Conservation (phyloP, 2,888 invertebrate genomes). For the Saturnia pavonia region DNA sequence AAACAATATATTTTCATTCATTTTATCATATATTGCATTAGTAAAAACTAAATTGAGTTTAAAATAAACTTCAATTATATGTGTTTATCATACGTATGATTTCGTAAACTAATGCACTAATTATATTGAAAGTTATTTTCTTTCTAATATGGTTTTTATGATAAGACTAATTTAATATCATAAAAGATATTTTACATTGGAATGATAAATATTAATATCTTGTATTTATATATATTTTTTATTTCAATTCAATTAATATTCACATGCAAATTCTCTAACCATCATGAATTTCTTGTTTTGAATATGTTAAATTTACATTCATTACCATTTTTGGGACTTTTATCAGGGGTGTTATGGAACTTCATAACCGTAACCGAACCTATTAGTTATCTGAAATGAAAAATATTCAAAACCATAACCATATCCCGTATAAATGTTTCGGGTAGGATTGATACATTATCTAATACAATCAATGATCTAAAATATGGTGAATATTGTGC, state of each 20-base stretch:
- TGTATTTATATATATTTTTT: slow-evolving; percentile 12
- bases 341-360: not conserved
- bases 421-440: too few species aligned
- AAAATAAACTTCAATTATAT: not conserved
- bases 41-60: not conserved
- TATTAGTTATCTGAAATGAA: too few species aligned
- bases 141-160: not conserved
- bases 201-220: not conserved
- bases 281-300: slow-evolving; percentile 20
- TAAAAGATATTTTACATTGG: not conserved
- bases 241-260: slow-evolving; percentile 19
- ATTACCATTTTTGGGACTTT: not conserved
- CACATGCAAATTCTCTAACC: slow-evolving; percentile 34
- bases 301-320: slow-evolving; percentile 15
- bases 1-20: not conserved
- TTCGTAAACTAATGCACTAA: not conserved
- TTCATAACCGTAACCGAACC: too few species aligned
- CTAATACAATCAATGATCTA: too few species aligned
- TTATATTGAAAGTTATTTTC: not conserved
- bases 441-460: too few species aligned
- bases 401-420: too few species aligned
- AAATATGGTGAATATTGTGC: too few species aligned
- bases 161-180: not conserved
- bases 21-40: not conserved
- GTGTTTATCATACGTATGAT: not conserved